These are phyloP conservation scores for Tachina grossa DNA, from an alignment of 2,888 invertebrate genomes.

Conservation along the genomic window DNA sequence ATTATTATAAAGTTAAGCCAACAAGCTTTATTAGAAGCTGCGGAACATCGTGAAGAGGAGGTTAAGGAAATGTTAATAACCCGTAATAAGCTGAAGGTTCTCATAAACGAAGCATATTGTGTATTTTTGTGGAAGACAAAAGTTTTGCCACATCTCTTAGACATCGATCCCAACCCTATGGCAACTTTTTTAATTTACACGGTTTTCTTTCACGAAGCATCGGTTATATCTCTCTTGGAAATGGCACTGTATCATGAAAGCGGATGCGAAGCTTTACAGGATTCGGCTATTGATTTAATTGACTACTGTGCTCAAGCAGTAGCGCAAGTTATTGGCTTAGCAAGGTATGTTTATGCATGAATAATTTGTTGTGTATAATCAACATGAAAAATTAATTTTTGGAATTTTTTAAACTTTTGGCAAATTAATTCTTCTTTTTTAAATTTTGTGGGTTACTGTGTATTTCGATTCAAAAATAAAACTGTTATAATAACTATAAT, in stretches of 20 bases:
- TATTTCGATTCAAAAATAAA: too few species aligned
- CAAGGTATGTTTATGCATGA: slow-evolving; percentile 75
- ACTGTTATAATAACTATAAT: too few species aligned
- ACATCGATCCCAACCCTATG: slow-evolving; percentile 86
- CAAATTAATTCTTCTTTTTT: background rate
- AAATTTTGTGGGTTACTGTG: too few species aligned
- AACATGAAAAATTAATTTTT: too few species aligned
- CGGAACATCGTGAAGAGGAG: slow-evolving; percentile 90
- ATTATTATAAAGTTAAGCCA: slow-evolving; percentile 93
- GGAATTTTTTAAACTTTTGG: too few species aligned
- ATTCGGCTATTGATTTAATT: slow-evolving; percentile 90
- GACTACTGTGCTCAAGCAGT: slow-evolving; percentile 91
- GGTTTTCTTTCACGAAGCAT: slow-evolving; percentile 91
- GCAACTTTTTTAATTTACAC: slow-evolving; percentile 91
- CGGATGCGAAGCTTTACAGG: slow-evolving; percentile 90
- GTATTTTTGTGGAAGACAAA: slow-evolving; percentile 93
- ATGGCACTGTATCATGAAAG: slow-evolving; percentile 91
- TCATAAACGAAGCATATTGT: slow-evolving; percentile 92
- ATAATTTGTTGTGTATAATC: too few species aligned
- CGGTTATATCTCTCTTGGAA: slow-evolving; percentile 91
- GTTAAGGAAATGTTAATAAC: slow-evolving; percentile 91
- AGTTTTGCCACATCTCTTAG: slow-evolving; percentile 90
- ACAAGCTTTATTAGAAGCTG: slow-evolving; percentile 92
- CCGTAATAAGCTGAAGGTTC: slow-evolving; percentile 83
- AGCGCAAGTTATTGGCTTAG: slow-evolving; percentile 85